phyloP scores from a whole-genome alignment of 2,888 invertebrate genomes.

The Pollenia angustigena region DNA sequence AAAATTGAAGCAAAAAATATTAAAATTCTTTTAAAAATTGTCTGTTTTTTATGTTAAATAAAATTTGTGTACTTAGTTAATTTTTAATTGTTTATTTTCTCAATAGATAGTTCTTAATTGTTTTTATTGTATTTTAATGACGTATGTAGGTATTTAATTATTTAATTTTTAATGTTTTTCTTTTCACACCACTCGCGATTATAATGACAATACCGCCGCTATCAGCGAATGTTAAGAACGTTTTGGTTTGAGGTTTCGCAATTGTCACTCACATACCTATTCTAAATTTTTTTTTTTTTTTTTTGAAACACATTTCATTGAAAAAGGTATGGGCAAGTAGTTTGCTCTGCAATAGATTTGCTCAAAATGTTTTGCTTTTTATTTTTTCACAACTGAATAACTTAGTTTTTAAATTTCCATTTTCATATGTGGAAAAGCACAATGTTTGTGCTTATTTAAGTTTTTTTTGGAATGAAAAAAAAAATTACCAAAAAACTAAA shows the following conservation, averaged over 20 bases:
- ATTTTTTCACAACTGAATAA: neutral
- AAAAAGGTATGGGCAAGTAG: slow-evolving; percentile 19
- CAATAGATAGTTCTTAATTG: neutral
- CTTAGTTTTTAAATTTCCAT: slow-evolving; percentile 1
- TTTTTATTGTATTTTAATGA: slow-evolving; percentile 34
- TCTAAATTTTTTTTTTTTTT: neutral
- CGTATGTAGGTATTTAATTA: neutral
- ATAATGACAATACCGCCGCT: slow-evolving; percentile 50
- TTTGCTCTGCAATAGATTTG: slow-evolving; percentile 32
- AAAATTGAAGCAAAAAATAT: slow-evolving; percentile 6
- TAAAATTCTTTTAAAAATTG: too few species aligned
- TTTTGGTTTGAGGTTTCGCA: slow-evolving; percentile 70
- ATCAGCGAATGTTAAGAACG: slow-evolving; percentile 63
- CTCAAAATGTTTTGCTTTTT: slow-evolving; percentile 14
- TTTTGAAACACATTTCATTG: slow-evolving; percentile 29
- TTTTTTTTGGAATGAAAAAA: slow-evolving; percentile 58
- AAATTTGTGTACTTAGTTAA: too few species aligned
- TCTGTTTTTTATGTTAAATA: too few species aligned
- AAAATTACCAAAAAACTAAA: slow-evolving; percentile 1
- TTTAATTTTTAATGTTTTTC: slow-evolving; percentile 39
- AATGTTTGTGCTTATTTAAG: slow-evolving; percentile 24
- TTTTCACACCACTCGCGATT: slow-evolving; percentile 20
- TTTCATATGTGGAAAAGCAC: slow-evolving; percentile 46
- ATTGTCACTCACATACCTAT: slow-evolving; percentile 51
- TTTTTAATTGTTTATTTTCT: slow-evolving; percentile 20